These are phyloP conservation scores for Tylochromis polylepis DNA, from an alignment of 2,113 vertebrate genomes.

Conservation along the genomic window DNA sequence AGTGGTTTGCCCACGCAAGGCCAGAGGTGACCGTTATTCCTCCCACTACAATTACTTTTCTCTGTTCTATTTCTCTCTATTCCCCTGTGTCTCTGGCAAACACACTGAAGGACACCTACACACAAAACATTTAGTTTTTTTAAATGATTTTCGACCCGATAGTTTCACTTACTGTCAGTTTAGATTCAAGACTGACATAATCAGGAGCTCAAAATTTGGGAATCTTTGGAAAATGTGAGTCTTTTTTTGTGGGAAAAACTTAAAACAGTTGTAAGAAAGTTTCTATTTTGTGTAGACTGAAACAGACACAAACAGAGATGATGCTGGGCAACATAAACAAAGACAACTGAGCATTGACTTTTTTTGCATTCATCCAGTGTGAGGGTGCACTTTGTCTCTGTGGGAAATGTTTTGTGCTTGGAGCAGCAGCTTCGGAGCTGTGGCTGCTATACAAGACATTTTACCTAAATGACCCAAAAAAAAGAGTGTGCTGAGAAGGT, in stretches of 20 bases:
- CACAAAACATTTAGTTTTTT: constrained; percentile 35
- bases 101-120: constrained; percentile 43
- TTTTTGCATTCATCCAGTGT: not conserved
- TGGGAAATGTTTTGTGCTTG: too few relatives aligned
- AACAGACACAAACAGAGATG: not conserved
- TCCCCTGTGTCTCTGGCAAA: constrained; percentile 46
- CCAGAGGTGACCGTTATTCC: constrained; percentile 57
- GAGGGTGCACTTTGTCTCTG: not conserved
- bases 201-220: not conserved
- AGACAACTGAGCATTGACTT: not conserved
- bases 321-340: not conserved
- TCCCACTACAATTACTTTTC: constrained; percentile 64
- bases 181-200: not conserved
- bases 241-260: not conserved
- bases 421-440: not conserved
- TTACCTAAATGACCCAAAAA: not conserved
- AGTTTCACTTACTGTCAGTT: not conserved
- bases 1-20: constrained; percentile 51
- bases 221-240: not conserved
- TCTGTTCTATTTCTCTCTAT: constrained; percentile 43
- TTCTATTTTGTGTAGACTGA: not conserved
- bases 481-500: too few relatives aligned
- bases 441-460: not conserved
- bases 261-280: fast-evolving
- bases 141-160: not conserved